Percentiles rank a stretch among this genome's conserved stretches.
Evolutionary conservation across 2,113 vertebrate species (phyloP).

Genomic region (Oncorhynchus tshawytscha): DNA sequence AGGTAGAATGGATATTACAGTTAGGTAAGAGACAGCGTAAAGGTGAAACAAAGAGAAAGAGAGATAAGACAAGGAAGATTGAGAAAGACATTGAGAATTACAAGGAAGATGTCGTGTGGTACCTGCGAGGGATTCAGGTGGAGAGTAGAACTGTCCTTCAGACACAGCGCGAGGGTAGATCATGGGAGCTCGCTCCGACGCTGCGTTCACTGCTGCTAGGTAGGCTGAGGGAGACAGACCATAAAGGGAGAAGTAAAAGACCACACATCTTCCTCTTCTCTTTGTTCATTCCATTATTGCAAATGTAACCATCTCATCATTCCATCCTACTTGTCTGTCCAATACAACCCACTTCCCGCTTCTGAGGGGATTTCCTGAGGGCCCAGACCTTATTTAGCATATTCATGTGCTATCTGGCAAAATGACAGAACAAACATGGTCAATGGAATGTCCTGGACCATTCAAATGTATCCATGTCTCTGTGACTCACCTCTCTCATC

Average conservation of each 20-base stretch:
- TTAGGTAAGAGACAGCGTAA: not conserved
- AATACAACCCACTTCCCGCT: no score
- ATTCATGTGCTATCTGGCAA: no score
- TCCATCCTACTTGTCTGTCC: no score
- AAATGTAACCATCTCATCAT: no score
- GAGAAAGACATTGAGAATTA: not conserved
- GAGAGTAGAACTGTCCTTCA: conserved; percentile 96
- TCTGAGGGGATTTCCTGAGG: no score
- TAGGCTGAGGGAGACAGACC: conserved; percentile 72
- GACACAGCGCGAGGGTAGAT: conserved; percentile 82
- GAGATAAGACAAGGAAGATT: no score
- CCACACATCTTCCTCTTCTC: not conserved
- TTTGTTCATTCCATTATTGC: no score
- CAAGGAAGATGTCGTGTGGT: not conserved
- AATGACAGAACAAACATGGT: no score
- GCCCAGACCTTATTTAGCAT: no score
- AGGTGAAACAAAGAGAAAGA: not conserved
- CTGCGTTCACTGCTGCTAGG: conserved; percentile 79
- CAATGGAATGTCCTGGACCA: no score
- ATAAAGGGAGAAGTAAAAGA: conserved; percentile 2
- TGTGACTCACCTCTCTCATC: conserved; percentile 87
- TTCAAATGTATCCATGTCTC: no score
- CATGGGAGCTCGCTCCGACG: conserved; percentile 75
- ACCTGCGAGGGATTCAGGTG: conserved; percentile 94
- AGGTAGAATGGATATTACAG: not conserved